Percentiles rank a stretch among this genome's conserved stretches.
Conservation (phyloP, 2,888 invertebrate species). For the Willowsia nigromaculata region DNA sequence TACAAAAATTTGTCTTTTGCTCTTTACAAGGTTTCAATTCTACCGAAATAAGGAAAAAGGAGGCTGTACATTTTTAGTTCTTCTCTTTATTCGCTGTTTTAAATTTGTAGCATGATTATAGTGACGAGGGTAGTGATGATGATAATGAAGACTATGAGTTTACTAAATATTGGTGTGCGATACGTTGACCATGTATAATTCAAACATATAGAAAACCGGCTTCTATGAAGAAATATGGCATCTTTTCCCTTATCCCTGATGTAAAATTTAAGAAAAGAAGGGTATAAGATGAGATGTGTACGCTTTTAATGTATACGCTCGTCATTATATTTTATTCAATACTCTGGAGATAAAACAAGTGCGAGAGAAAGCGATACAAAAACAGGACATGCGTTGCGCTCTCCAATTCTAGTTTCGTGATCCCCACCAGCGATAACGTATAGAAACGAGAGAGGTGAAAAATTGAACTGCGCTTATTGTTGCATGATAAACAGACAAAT, state of each 20-base stretch:
- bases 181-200: not conserved
- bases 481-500: not conserved
- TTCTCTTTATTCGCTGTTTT: not conserved
- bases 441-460: not conserved
- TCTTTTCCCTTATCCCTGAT: not conserved
- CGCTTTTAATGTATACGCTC: conserved; percentile 57
- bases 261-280: not conserved
- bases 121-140: not conserved
- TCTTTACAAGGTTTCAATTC: not conserved
- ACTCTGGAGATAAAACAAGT: conserved; percentile 48
- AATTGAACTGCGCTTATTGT: not conserved
- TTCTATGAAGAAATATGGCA: not conserved
- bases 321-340: conserved; percentile 67
- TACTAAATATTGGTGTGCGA: not conserved
- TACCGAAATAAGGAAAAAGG: not conserved
- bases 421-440: not conserved
- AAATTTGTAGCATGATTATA: not conserved
- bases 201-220: not conserved
- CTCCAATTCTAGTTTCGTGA: not conserved
- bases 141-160: not conserved
- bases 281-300: not conserved
- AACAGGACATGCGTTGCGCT: not conserved
- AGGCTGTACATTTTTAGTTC: not conserved
- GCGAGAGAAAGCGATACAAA: conserved; percentile 37
- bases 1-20: not conserved